phyloP scores from a whole-genome alignment of 2,888 invertebrate genomes.

The Melolontha melolontha region DNA sequence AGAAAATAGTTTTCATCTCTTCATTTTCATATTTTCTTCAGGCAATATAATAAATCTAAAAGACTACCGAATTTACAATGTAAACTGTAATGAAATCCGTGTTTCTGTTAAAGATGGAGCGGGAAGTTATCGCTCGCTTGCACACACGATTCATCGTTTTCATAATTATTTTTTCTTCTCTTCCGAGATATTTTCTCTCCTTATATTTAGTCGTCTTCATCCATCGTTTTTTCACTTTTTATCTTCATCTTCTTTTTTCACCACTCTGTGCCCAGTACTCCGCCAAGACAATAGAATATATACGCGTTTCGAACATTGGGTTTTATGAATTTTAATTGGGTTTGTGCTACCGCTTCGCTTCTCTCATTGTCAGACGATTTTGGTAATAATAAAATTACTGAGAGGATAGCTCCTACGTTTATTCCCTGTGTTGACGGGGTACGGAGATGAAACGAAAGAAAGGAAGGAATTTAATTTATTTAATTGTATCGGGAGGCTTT shows the following conservation, averaged over 20 bases:
- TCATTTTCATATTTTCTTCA: conserved; percentile 30
- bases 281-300: conserved; percentile 16
- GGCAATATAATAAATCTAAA: conserved; percentile 28
- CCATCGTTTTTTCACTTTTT: neutral
- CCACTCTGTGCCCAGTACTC: too few relatives aligned
- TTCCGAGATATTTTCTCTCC: neutral
- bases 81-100: conserved; percentile 46
- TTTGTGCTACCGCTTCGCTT: conserved; percentile 23
- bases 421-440: too few relatives aligned
- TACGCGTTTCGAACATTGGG: conserved; percentile 24
- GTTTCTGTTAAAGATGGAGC: conserved; percentile 34
- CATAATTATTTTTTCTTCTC: conserved; percentile 34
- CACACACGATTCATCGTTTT: conserved; percentile 11
- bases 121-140: conserved; percentile 28
- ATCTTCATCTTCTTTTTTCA: conserved; percentile 1
- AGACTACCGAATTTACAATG: conserved; percentile 43
- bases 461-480: conserved; percentile 16
- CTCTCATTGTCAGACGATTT: conserved; percentile 29
- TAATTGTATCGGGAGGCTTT: conserved; percentile 20
- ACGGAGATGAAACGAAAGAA: conserved; percentile 7
- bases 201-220: neutral
- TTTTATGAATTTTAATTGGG: conserved; percentile 39
- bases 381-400: conserved; percentile 32
- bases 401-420: neutral
- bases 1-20: conserved; percentile 4